Conservation (phyloP, 1,140 invertebrate genomes). For the Chlorops oryzae region DNA sequence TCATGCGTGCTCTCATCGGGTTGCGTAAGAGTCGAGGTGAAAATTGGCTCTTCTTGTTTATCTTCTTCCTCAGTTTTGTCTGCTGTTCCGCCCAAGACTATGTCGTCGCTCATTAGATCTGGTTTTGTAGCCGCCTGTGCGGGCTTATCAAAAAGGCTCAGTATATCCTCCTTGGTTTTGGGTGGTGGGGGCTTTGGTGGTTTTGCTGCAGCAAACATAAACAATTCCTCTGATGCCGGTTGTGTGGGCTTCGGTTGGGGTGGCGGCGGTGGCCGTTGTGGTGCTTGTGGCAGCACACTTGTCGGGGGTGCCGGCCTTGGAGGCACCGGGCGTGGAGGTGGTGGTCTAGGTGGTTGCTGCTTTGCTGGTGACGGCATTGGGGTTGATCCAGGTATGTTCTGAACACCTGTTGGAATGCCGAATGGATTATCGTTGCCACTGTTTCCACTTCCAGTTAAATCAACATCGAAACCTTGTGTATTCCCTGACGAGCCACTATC, state of each 20-base stretch:
- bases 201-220: constrained; percentile 50
- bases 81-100: constrained; percentile 26
- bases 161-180: constrained; percentile 57
- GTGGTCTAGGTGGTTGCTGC: constrained; percentile 34
- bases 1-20: constrained; percentile 44
- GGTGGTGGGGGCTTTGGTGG: constrained; percentile 46
- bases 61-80: constrained; percentile 7
- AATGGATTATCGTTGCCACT: constrained; percentile 39
- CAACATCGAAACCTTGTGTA: constrained; percentile 30
- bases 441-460: constrained; percentile 22
- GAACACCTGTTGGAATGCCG: constrained; percentile 35
- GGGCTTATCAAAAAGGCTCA: constrained; percentile 59
- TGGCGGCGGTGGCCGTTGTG: constrained; percentile 27
- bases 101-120: constrained; percentile 54
- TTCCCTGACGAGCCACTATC: constrained; percentile 35
- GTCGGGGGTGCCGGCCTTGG: constrained; percentile 48
- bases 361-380: constrained; percentile 29
- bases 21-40: constrained; percentile 34
- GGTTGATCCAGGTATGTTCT: constrained; percentile 30
- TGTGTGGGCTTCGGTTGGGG: constrained; percentile 31
- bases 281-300: constrained; percentile 30
- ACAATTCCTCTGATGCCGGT: constrained; percentile 37
- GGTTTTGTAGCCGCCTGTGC: constrained; percentile 28
- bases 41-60: constrained; percentile 29
- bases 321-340: constrained; percentile 48